These are phyloP conservation scores for Gymnobelideus leadbeateri DNA, from an alignment of 2,113 vertebrate species.

Conservation along the genomic window DNA sequence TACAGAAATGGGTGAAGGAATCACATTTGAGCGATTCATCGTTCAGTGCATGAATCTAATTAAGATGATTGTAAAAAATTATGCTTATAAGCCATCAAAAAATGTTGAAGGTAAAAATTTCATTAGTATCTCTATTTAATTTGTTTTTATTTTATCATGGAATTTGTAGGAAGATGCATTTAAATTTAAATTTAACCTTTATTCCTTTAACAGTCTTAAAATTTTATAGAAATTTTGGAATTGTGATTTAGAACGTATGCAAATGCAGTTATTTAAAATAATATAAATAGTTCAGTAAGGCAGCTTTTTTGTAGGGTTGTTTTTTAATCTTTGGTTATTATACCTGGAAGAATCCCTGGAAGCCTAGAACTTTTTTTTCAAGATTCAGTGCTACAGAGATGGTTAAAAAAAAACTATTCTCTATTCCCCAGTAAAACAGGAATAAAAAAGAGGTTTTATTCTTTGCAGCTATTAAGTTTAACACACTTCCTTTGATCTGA, in stretches of 20 bases:
- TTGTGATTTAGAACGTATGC: slow-evolving; percentile 38
- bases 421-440: not conserved
- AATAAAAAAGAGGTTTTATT: too few relatives aligned
- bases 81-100: slow-evolving; percentile 96
- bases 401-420: not conserved
- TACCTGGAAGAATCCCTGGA: not conserved
- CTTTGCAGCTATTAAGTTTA: not conserved
- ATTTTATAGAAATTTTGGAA: not conserved
- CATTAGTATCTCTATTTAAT: slow-evolving; percentile 30
- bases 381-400: not conserved
- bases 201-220: not conserved
- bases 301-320: slow-evolving; percentile 16
- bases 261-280: slow-evolving; percentile 42
- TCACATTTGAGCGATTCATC: slow-evolving; percentile 96
- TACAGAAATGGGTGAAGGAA: slow-evolving; percentile 94
- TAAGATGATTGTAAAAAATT: slow-evolving; percentile 98
- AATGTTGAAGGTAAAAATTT: slow-evolving; percentile 92
- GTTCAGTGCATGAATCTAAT: slow-evolving; percentile 99
- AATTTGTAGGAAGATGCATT: not conserved
- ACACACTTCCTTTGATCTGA: not conserved
- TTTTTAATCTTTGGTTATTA: not conserved
- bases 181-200: not conserved
- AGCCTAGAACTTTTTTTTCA: not conserved
- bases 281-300: slow-evolving; percentile 9
- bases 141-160: not conserved